Conservation (phyloP, 2,113 vertebrate species). For the Isichthys henryi region DNA sequence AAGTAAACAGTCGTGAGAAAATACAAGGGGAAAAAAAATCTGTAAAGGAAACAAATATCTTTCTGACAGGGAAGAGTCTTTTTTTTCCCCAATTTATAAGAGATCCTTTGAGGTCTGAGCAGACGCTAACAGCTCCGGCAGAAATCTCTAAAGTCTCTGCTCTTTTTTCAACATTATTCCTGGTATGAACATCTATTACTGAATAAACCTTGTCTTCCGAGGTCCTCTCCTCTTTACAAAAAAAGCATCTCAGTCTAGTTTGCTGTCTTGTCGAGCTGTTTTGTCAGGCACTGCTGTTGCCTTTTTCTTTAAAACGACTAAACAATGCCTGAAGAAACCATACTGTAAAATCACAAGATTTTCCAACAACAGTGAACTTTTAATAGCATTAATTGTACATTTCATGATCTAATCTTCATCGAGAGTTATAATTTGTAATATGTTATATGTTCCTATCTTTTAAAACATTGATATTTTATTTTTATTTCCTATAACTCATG, state of each 20-base stretch:
- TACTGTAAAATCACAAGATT: not conserved
- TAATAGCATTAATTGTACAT: not conserved
- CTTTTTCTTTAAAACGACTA: not conserved
- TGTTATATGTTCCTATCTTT: not conserved
- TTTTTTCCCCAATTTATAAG: constrained; percentile 20
- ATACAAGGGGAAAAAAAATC: constrained; percentile 32
- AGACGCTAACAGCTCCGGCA: not conserved
- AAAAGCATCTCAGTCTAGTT: not conserved
- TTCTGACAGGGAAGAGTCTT: constrained; percentile 47
- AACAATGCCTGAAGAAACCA: not conserved
- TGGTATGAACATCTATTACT: not conserved
- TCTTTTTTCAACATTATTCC: not conserved
- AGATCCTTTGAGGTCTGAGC: constrained; percentile 24
- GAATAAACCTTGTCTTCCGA: not conserved
- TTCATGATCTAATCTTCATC: not conserved
- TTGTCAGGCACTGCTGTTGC: not conserved
- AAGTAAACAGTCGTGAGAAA: constrained; percentile 23
- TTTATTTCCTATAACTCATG: not conserved
- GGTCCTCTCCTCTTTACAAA: constrained; percentile 7
- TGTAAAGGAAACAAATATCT: constrained; percentile 42
- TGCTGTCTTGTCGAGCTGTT: not conserved
- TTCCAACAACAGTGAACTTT: not conserved
- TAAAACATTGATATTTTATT: not conserved
- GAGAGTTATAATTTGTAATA: not conserved
- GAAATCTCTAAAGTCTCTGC: not conserved